Evolutionary conservation across 2,797 vertebrate species (phyloP).

Genomic region (Pitangus sulphuratus): DNA sequence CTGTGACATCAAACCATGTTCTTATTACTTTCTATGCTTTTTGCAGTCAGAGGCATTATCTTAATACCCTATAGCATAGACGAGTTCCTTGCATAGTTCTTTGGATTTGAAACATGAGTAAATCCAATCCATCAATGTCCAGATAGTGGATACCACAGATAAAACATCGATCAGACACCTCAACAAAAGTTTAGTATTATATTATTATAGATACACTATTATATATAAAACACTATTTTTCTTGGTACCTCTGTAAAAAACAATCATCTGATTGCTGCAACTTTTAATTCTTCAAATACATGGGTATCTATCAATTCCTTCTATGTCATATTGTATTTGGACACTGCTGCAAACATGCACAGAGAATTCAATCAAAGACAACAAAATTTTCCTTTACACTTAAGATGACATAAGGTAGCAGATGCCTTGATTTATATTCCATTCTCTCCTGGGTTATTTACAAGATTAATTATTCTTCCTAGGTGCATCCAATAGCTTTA

Average conservation of each 20-base stretch:
- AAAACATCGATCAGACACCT: not conserved
- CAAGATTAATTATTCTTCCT: constrained; percentile 44
- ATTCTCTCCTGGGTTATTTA: constrained; percentile 44
- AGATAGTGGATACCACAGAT: not conserved
- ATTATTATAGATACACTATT: not conserved
- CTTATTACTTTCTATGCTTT: not conserved
- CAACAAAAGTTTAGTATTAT: not conserved
- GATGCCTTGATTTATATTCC: constrained; percentile 42
- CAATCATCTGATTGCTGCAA: not conserved
- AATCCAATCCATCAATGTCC: not conserved
- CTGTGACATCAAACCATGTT: not conserved
- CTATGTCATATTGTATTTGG: not conserved
- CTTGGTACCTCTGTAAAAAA: not conserved
- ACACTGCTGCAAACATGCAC: not conserved
- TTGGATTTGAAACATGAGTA: not conserved
- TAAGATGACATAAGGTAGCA: not conserved
- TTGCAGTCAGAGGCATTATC: not conserved
- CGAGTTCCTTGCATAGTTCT: not conserved
- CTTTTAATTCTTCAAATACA: not conserved
- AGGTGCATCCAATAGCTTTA: constrained; percentile 10
- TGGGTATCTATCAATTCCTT: not conserved
- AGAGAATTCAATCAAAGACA: not conserved
- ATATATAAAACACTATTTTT: not conserved
- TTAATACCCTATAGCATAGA: not conserved
- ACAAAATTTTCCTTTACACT: not conserved